These are phyloP conservation scores for Argyrosomus regius DNA, from an alignment of 2,797 vertebrate species.

Conservation along the genomic window DNA sequence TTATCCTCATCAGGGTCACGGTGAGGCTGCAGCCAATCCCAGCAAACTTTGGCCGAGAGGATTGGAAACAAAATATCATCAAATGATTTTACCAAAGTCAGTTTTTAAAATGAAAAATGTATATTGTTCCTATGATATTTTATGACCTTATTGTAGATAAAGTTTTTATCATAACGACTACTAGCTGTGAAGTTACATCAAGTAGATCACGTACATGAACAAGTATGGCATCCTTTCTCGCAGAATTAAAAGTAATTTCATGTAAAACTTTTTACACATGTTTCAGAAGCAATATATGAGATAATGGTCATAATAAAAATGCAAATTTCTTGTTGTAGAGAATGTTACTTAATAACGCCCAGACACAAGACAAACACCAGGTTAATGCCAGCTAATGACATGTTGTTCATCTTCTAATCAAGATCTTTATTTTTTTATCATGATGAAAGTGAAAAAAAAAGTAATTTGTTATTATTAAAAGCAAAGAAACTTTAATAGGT, in stretches of 20 bases:
- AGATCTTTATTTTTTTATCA: not conserved
- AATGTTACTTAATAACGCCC: not conserved
- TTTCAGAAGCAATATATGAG: conserved; percentile 18
- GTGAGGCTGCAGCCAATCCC: no score
- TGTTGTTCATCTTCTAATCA: not conserved
- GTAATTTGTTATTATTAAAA: no score
- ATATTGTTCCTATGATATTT: not conserved
- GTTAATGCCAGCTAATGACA: not conserved
- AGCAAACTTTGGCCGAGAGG: no score
- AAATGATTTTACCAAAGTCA: not conserved
- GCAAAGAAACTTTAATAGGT: no score
- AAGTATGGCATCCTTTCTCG: not conserved
- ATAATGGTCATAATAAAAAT: conserved; percentile 15
- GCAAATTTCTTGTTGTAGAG: no score
- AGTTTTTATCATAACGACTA: conserved; percentile 22
- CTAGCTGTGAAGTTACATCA: not conserved
- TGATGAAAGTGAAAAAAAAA: not conserved
- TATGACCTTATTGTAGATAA: not conserved
- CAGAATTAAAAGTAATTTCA: not conserved
- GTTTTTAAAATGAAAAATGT: not conserved
- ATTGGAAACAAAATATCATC: not conserved
- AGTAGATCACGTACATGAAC: no score
- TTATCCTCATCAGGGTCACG: no score
- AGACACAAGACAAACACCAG: not conserved
- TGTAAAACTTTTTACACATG: not conserved